Conservation (phyloP, 2,888 invertebrate genomes). For the Noctua fimbriata region DNA sequence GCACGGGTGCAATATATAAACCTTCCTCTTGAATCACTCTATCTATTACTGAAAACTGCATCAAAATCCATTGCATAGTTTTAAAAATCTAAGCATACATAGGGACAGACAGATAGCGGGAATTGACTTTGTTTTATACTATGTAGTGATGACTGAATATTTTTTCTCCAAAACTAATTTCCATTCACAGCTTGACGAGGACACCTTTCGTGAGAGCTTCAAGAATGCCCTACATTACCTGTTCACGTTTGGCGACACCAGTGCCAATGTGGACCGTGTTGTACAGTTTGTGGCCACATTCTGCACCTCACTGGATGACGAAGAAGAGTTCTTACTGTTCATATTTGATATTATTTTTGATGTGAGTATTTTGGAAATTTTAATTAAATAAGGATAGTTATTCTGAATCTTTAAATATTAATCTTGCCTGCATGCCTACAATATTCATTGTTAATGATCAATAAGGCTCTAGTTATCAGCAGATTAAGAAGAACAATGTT, state of each 20-base stretch:
- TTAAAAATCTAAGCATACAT: too few species aligned
- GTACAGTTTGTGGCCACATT: slow-evolving; percentile 94
- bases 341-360: slow-evolving; percentile 92
- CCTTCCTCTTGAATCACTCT: too few species aligned
- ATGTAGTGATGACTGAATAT: too few species aligned
- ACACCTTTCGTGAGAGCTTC: slow-evolving; percentile 92
- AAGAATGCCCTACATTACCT: slow-evolving; percentile 91
- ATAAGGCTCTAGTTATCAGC: not conserved
- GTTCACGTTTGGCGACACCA: slow-evolving; percentile 92
- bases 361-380: slow-evolving; percentile 78
- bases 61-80: too few species aligned
- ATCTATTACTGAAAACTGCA: too few species aligned
- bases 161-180: not conserved
- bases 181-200: slow-evolving; percentile 81
- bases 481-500: not conserved
- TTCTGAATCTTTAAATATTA: not conserved
- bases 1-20: too few species aligned
- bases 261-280: slow-evolving; percentile 92
- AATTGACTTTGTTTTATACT: too few species aligned
- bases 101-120: too few species aligned
- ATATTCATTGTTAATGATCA: not conserved
- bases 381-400: not conserved
- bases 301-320: slow-evolving; percentile 90
- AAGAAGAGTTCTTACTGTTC: slow-evolving; percentile 90
- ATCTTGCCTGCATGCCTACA: not conserved